phyloP scores from a whole-genome alignment of 2,113 vertebrate genomes.

The Heliornis fulica region DNA sequence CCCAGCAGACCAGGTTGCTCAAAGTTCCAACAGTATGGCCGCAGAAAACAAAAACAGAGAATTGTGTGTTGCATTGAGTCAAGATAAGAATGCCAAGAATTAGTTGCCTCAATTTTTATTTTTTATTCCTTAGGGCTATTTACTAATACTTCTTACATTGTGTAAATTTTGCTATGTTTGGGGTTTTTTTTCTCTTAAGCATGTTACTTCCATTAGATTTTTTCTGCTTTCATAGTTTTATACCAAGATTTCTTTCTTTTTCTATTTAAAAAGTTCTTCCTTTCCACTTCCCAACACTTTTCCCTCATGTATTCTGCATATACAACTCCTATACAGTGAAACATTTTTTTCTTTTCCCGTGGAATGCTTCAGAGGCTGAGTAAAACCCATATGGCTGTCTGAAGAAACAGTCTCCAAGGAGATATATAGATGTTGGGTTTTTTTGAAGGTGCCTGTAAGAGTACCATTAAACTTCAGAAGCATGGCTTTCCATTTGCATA shows the following conservation, averaged over 20 bases:
- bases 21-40: background rate
- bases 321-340: background rate
- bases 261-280: background rate
- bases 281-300: background rate
- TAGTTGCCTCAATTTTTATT: background rate
- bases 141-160: background rate
- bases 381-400: background rate
- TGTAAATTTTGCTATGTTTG: background rate
- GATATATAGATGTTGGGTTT: background rate
- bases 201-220: background rate
- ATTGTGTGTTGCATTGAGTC: background rate
- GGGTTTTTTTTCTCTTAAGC: background rate
- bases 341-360: background rate
- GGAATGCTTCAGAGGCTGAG: background rate
- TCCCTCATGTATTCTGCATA: rapidly evolving
- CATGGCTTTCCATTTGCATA: background rate
- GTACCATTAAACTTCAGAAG: background rate
- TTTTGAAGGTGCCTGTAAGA: background rate
- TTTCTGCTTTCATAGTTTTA: background rate
- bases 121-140: background rate
- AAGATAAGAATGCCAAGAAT: background rate
- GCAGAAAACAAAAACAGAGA: background rate
- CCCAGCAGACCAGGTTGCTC: too few relatives aligned
- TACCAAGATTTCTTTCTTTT: background rate
- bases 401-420: background rate